phyloP scores from a whole-genome alignment of 2,113 vertebrate genomes.

The Lepus americanus region DNA sequence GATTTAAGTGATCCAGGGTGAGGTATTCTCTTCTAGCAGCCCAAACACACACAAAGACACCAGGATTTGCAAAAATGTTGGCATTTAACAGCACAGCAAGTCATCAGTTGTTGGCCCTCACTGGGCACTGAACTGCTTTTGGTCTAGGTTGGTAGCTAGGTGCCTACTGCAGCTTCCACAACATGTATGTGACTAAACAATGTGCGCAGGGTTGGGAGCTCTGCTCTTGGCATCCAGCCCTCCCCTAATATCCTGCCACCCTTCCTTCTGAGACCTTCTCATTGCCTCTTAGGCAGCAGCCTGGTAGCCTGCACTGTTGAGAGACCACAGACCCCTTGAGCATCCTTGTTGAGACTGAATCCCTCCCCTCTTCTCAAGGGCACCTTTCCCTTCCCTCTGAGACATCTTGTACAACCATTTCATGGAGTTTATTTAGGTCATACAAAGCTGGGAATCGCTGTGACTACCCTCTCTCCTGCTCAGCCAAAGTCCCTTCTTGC shows the following conservation, averaged over 20 bases:
- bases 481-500: not conserved
- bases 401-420: not conserved
- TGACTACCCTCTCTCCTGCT: not conserved
- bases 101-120: not conserved
- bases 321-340: not conserved
- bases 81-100: not conserved
- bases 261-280: not conserved
- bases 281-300: not conserved
- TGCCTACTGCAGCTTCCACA: not conserved
- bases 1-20: not conserved
- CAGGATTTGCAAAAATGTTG: not conserved
- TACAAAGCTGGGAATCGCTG: not conserved
- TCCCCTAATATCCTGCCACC: too few relatives aligned
- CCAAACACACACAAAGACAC: not conserved
- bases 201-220: too few relatives aligned
- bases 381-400: not conserved
- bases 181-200: not conserved
- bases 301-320: not conserved
- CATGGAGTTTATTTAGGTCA: not conserved
- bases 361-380: not conserved
- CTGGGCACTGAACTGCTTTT: not conserved
- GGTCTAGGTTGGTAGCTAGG: not conserved
- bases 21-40: not conserved
- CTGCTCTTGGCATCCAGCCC: not conserved
- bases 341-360: not conserved